Base-by-base conservation (phyloP, 1,140 invertebrate species). In the Parasteatoda tepidariorum region DNA sequence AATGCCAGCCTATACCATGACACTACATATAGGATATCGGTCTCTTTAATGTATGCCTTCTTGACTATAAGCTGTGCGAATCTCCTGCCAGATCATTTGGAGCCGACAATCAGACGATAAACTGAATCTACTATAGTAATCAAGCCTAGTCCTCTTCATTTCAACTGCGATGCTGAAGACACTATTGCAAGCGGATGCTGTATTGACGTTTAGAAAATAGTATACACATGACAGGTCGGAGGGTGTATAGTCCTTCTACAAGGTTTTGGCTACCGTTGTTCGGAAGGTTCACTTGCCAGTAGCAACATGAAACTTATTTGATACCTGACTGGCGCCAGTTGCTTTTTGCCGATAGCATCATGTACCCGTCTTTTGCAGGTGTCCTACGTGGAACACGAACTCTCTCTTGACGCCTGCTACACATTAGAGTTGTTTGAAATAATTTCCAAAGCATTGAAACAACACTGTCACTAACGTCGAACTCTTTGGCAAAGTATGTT, bases 331-430 rank as follows among this genome's bases (percentile, higher is more conserved):
- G 41, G 31, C 67, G 22, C 38, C 67, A 5, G 67, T 70, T 70
- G 15, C 67, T 41, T 70, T 70, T 70, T 48, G 31, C 67, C 26
- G n/a, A 41, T 70, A 70, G 31, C 33, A 41, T 34, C 11, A 70
- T 70, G 11, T 70, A 24, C 67, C n/a, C n/a, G n/a, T n/a, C n/a
- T 70, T 41, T 22, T 41, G 33, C 67, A 22, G 67, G 33, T 22
- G 67, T 41, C 67, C 9, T 48, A 48, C 38, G 9, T 48, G 9
- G 9, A 48, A 48, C 2, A 48, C 38, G 38, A 48, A 9, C 67
- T 48, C 28, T 18, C 31, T 41, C 33, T 3, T 70, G 33, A 15
- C 67, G 67, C 13, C 24, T 38, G 22, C 67, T 70, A 70, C 33
- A 70, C 67, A 70, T 70, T 41, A 31, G 15, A 70, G 15, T 24